Conservation (phyloP, 2,113 vertebrate genomes). For the Brachionichthys hirsutus region DNA sequence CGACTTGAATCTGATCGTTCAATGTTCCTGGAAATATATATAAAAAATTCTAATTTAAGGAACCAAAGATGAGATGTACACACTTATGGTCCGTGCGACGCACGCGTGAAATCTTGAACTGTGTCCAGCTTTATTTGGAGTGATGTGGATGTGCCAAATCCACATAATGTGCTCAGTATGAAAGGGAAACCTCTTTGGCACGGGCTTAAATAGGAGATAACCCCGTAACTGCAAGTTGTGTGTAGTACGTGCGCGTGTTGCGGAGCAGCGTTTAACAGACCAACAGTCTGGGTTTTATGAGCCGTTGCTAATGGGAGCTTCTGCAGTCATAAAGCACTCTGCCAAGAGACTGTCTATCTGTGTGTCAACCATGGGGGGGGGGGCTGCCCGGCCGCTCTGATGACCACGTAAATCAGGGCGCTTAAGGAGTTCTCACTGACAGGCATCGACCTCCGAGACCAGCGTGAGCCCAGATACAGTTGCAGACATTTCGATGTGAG, state of each 20-base stretch:
- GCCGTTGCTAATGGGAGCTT: constrained; percentile 67
- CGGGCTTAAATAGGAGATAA: too few species aligned
- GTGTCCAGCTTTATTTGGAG: too few species aligned
- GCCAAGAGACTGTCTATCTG: constrained; percentile 21
- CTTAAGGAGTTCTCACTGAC: constrained; percentile 56
- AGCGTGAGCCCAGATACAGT: constrained; percentile 28
- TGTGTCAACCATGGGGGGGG: constrained; percentile 33
- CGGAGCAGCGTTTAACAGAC: constrained; percentile 61
- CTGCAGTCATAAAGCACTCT: constrained; percentile 61
- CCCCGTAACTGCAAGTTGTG: too few species aligned
- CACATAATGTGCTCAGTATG: too few species aligned
- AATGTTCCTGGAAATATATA: too few species aligned
- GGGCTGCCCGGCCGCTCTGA: constrained; percentile 44
- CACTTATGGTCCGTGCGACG: too few species aligned
- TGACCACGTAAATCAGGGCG: constrained; percentile 65
- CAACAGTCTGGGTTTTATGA: constrained; percentile 64
- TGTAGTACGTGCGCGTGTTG: background rate
- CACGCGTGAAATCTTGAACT: too few species aligned
- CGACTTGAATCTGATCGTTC: too few species aligned
- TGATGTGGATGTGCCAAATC: too few species aligned
- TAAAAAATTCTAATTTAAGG: too few species aligned
- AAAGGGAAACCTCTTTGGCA: too few species aligned
- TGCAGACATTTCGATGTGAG: constrained; percentile 45
- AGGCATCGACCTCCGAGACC: constrained; percentile 54
- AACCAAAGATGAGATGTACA: too few species aligned